phyloP scores from a whole-genome alignment of 2,888 invertebrate species.

The Noctua comes region DNA sequence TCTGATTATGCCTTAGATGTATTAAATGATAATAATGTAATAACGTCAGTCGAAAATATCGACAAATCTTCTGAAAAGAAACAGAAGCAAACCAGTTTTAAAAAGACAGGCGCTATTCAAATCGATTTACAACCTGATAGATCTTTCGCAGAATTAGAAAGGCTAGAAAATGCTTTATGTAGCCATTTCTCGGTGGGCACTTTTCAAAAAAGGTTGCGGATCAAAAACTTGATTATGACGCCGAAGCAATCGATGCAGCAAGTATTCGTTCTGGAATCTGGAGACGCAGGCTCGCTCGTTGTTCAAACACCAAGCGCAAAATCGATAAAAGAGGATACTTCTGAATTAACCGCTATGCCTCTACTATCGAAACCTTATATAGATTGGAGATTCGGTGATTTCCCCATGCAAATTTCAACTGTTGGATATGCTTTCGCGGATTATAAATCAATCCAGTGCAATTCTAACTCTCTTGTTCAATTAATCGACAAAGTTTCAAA shows the following conservation, averaged over 20 bases:
- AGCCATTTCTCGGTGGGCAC: constrained; percentile 74
- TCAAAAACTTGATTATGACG: constrained; percentile 80
- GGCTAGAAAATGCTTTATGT: constrained; percentile 75
- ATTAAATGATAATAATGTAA: constrained; percentile 75
- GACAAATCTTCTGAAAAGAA: constrained; percentile 54
- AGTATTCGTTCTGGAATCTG: constrained; percentile 78
- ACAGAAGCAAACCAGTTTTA: constrained; percentile 24
- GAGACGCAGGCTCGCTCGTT: constrained; percentile 78
- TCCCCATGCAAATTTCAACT: constrained; percentile 82
- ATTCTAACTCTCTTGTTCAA: constrained; percentile 47
- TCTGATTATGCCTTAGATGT: constrained; percentile 75
- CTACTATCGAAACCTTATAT: constrained; percentile 72
- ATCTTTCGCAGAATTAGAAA: constrained; percentile 72
- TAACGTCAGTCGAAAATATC: constrained; percentile 74
- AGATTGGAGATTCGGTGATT: constrained; percentile 73
- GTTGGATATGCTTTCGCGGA: constrained; percentile 80
- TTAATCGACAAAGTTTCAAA: constrained; percentile 50
- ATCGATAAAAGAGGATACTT: constrained; percentile 63
- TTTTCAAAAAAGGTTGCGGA: constrained; percentile 78
- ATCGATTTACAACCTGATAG: constrained; percentile 57
- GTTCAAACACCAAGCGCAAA: constrained; percentile 74
- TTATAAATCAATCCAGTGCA: constrained; percentile 55
- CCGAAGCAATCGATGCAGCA: constrained; percentile 80
- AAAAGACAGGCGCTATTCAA: constrained; percentile 21
- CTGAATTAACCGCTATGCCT: constrained; percentile 70